Conservation (phyloP, 2,113 vertebrate species). For the Otis tarda region DNA sequence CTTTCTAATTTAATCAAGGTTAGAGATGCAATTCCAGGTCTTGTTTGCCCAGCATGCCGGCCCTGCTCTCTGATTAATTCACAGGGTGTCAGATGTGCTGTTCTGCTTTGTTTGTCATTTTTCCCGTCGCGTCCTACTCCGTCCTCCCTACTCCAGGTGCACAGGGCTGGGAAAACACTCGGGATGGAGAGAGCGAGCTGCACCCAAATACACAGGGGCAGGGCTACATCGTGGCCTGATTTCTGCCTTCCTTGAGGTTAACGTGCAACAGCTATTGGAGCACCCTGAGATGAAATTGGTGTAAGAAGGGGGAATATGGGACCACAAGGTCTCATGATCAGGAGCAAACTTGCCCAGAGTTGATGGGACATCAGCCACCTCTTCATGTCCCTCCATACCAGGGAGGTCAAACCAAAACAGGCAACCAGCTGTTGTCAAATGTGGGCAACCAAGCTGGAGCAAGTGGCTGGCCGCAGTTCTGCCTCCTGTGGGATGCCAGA, state of each 20-base stretch:
- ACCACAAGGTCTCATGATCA: neutral
- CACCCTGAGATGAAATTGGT: neutral
- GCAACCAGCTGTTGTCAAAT: neutral
- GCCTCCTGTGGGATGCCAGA: neutral
- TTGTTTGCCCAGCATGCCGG: conserved; percentile 76
- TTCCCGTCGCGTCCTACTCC: neutral
- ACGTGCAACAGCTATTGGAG: neutral
- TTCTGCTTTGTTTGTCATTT: conserved; percentile 84
- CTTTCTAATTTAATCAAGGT: conserved; percentile 82
- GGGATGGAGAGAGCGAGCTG: neutral
- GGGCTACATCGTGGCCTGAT: neutral
- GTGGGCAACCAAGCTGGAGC: neutral
- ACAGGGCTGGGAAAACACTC: neutral
- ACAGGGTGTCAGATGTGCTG: conserved; percentile 77
- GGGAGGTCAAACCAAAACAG: neutral
- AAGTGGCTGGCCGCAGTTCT: neutral
- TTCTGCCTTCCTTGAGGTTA: neutral
- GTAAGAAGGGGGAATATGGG: neutral
- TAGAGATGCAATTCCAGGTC: conserved; percentile 72
- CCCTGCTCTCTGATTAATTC: conserved; percentile 81
- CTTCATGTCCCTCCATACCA: accelerated
- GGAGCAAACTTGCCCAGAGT: accelerated
- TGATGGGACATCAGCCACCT: neutral
- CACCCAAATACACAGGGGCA: accelerated
- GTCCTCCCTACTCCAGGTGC: neutral